phyloP scores from a whole-genome alignment of 2,888 invertebrate species.

The Rhingia rostrata region DNA sequence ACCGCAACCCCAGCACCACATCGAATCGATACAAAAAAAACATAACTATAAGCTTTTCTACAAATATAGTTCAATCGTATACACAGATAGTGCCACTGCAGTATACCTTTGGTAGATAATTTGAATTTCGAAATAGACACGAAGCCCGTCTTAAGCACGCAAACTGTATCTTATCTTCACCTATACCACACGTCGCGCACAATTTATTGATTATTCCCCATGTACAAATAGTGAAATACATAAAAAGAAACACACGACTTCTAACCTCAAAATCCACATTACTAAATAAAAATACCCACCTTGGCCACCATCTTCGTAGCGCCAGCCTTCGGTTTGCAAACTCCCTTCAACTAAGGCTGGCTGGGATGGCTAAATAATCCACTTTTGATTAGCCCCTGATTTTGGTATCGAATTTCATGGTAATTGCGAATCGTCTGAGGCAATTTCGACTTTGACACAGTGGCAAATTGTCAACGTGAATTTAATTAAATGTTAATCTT shows the following conservation, averaged over 20 bases:
- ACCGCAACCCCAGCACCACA: not conserved
- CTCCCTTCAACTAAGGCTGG: not conserved
- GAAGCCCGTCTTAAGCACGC: conserved; percentile 55
- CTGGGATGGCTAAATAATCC: conserved; percentile 43
- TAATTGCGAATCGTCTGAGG: conserved; percentile 52
- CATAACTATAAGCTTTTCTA: conserved; percentile 11
- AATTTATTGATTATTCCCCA: conserved; percentile 56
- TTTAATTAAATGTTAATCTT: conserved; percentile 67
- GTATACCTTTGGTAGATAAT: conserved; percentile 50
- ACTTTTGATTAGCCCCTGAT: conserved; percentile 48
- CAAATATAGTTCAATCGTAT: conserved; percentile 14
- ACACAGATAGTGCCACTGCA: conserved; percentile 3
- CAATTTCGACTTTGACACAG: conserved; percentile 34
- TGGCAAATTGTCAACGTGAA: conserved; percentile 36
- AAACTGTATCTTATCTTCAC: conserved; percentile 16
- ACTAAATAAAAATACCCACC: not conserved
- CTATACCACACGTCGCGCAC: not conserved
- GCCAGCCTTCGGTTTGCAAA: conserved; percentile 6
- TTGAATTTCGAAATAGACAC: conserved; percentile 66
- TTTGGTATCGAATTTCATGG: conserved; percentile 44
- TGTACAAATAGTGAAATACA: not conserved
- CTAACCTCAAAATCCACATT: conserved; percentile 38
- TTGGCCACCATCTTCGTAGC: conserved; percentile 9
- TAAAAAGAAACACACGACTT: not conserved
- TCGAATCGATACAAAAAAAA: conserved; percentile 38